A percentile compares a stretch with the other conserved stretches of the same genome.
Evolutionary conservation across 2,888 invertebrate species (phyloP).

Genomic region (Allacma fusca): DNA sequence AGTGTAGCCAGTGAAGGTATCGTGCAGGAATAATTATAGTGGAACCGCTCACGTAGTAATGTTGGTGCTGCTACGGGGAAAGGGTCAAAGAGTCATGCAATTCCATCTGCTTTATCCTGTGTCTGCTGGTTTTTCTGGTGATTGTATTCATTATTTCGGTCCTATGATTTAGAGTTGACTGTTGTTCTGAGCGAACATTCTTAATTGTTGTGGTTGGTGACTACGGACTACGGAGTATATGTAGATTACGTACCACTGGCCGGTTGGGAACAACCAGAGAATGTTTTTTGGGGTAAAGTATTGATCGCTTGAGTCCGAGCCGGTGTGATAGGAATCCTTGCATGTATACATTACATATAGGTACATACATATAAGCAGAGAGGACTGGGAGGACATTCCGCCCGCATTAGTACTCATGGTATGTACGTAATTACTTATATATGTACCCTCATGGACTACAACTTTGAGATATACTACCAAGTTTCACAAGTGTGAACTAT

Average conservation of each 20-base stretch:
- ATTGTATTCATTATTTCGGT: slow-evolving; percentile 15
- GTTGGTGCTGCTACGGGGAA: neutral
- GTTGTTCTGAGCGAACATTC: neutral
- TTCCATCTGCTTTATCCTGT: neutral
- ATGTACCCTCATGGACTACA: no score
- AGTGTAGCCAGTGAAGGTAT: neutral
- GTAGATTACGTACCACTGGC: no score
- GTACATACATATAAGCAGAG: no score
- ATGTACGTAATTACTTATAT: no score
- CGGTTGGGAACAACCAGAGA: neutral
- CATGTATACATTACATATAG: no score
- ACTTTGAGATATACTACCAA: neutral
- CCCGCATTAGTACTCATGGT: no score
- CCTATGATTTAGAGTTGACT: neutral
- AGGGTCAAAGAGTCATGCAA: slow-evolving; percentile 5
- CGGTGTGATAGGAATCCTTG: no score
- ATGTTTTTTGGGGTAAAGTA: neutral
- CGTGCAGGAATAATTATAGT: neutral
- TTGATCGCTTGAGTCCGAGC: neutral
- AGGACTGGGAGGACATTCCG: no score
- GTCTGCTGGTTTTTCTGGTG: neutral
- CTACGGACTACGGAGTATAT: neutral
- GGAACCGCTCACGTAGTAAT: no score
- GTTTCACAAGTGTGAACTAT: neutral
- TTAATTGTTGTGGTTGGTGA: slow-evolving; percentile 11